Percentiles rank a stretch among this genome's conserved stretches.
Conservation (phyloP, 2,797 vertebrate species). For the Acropternis orthonyx region DNA sequence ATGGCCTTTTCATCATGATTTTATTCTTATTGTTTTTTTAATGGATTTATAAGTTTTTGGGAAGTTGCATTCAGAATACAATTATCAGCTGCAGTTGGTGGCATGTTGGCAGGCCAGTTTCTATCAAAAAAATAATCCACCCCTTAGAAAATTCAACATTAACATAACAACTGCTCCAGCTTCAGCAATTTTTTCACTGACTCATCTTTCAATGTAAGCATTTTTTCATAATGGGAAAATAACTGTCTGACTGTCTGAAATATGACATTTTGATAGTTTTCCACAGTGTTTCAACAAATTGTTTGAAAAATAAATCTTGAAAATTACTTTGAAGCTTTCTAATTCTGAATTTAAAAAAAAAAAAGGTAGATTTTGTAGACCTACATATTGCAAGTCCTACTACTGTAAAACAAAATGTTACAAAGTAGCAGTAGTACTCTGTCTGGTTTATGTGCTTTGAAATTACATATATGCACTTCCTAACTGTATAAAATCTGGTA, state of each 20-base stretch:
- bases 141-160: neutral
- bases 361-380: neutral
- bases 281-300: neutral
- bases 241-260: neutral
- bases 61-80: neutral
- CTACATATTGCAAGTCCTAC: neutral
- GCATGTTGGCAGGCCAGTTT: neutral
- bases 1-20: neutral
- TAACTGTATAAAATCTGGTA: neutral
- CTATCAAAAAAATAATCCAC: neutral
- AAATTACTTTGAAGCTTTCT: neutral
- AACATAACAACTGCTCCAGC: neutral
- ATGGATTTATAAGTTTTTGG: neutral
- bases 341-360: neutral
- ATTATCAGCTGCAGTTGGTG: neutral
- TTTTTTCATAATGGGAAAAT: neutral
- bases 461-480: neutral
- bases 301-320: neutral
- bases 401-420: neutral
- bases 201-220: neutral
- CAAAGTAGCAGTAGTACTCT: neutral
- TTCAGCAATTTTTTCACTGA: neutral
- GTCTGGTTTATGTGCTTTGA: neutral
- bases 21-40: neutral
- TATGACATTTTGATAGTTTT: neutral